phyloP scores from a whole-genome alignment of 2,797 vertebrate genomes.

The Pampus argenteus region DNA sequence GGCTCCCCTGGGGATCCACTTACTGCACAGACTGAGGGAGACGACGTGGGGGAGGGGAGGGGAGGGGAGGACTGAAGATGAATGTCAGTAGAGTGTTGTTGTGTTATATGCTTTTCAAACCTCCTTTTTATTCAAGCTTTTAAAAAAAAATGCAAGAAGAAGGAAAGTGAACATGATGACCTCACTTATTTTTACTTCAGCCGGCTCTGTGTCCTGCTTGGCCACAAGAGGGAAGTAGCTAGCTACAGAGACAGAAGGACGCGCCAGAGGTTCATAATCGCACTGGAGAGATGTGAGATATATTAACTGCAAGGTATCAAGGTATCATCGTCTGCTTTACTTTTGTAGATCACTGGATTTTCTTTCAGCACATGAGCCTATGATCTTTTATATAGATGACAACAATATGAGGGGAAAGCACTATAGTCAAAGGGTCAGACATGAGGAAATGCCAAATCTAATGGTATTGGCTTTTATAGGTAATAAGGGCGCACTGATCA shows the following conservation, averaged over 20 bases:
- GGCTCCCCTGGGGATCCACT: conserved; percentile 69
- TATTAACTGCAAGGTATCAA: conserved; percentile 70
- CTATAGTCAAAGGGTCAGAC: conserved; percentile 58
- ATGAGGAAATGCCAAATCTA: conserved; percentile 60
- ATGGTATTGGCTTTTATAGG: conserved; percentile 81
- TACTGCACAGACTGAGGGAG: conserved; percentile 27
- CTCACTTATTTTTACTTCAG: conserved; percentile 37
- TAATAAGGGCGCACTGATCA: conserved; percentile 84
- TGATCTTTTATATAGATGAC: conserved; percentile 70
- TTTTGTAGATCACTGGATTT: conserved; percentile 60
- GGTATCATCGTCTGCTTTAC: conserved; percentile 64
- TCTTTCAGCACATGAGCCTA: conserved; percentile 60
- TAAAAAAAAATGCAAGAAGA: conserved; percentile 58
- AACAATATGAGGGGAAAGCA: conserved; percentile 51
- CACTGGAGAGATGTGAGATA: conserved; percentile 56
- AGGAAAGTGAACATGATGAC: conserved; percentile 59
- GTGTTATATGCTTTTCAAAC: conserved; percentile 62
- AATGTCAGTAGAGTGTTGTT: conserved; percentile 52
- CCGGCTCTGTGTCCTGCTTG: conserved; percentile 53
- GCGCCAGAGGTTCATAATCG: conserved; percentile 52
- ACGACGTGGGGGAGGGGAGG: conserved; percentile 8
- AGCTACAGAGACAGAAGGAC: conserved; percentile 65
- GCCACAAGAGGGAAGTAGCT: conserved; percentile 87
- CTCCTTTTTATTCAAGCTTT: conserved; percentile 32
- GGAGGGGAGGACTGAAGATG: conserved; percentile 32